Evolutionary conservation across 2,888 invertebrate species (phyloP).

Genomic region (Colletes collaris): DNA sequence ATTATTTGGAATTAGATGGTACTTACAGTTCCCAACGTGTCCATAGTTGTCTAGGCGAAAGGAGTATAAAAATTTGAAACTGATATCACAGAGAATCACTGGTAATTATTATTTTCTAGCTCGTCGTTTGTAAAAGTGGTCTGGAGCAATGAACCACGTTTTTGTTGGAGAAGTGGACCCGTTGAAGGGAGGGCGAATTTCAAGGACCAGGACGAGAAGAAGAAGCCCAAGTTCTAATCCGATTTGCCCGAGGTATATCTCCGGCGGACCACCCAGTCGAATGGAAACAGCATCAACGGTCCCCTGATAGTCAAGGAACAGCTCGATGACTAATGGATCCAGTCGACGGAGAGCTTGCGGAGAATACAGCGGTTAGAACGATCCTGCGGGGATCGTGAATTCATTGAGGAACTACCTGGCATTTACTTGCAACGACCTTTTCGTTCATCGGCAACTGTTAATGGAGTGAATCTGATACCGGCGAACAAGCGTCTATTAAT

Average conservation of each 20-base stretch:
- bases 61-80: too few species aligned
- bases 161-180: neutral
- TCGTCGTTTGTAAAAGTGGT: too few species aligned
- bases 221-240: slow-evolving; percentile 51
- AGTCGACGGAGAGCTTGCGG: slow-evolving; percentile 44
- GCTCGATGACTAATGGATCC: slow-evolving; percentile 66
- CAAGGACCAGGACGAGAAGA: neutral
- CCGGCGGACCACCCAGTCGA: slow-evolving; percentile 64
- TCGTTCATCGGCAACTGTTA: slow-evolving; percentile 56
- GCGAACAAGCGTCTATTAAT: slow-evolving; percentile 50
- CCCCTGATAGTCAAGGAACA: slow-evolving; percentile 59
- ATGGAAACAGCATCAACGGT: slow-evolving; percentile 55
- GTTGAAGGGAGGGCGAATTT: slow-evolving; percentile 14
- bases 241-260: slow-evolving; percentile 39
- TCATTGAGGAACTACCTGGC: slow-evolving; percentile 63
- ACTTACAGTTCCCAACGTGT: too few species aligned
- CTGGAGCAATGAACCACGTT: neutral
- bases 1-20: too few species aligned
- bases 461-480: slow-evolving; percentile 46
- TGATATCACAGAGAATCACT: too few species aligned
- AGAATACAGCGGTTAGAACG: slow-evolving; percentile 34
- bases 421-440: slow-evolving; percentile 65
- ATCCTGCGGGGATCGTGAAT: slow-evolving; percentile 49
- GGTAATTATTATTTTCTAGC: too few species aligned
- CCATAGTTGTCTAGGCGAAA: too few species aligned